These are phyloP conservation scores for Agrochola circellaris DNA, from an alignment of 2,888 invertebrate genomes.

Conservation along the genomic window DNA sequence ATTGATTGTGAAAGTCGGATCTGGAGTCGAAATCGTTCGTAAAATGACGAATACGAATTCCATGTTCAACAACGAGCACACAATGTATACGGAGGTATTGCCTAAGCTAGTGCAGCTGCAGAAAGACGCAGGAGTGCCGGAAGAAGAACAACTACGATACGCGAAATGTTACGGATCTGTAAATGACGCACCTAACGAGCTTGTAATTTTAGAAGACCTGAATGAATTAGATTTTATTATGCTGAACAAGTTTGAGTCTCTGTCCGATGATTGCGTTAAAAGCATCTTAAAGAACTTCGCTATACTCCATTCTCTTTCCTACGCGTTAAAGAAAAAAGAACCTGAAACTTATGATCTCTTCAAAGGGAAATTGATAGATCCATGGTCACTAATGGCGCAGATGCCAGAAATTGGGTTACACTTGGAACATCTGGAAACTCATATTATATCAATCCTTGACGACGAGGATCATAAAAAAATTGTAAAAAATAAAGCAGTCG, in stretches of 20 bases:
- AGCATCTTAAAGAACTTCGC: slow-evolving; percentile 75
- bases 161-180: slow-evolving; percentile 74
- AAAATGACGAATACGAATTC: slow-evolving; percentile 49
- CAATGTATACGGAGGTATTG: slow-evolving; percentile 73
- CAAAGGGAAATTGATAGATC: slow-evolving; percentile 60
- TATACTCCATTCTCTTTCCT: slow-evolving; percentile 76
- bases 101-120: slow-evolving; percentile 74
- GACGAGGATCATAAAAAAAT: slow-evolving; percentile 64
- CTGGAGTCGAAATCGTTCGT: slow-evolving; percentile 63
- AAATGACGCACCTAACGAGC: slow-evolving; percentile 70
- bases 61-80: slow-evolving; percentile 73
- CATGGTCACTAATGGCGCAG: slow-evolving; percentile 25
- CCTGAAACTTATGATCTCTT: slow-evolving; percentile 66
- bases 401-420: slow-evolving; percentile 18
- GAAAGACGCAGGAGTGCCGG: slow-evolving; percentile 68
- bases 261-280: slow-evolving; percentile 71
- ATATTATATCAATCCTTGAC: slow-evolving; percentile 60
- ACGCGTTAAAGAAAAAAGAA: slow-evolving; percentile 72
- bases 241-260: slow-evolving; percentile 71
- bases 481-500: slow-evolving; percentile 58
- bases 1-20: slow-evolving; percentile 77
- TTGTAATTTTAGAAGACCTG: slow-evolving; percentile 78
- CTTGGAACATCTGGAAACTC: slow-evolving; percentile 59
- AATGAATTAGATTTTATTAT: slow-evolving; percentile 67
- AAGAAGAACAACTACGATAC: slow-evolving; percentile 69